A percentile compares a stretch with the other conserved stretches of the same genome.
These are phyloP conservation scores for Nephrotoma guestfalica DNA, from an alignment of 2,888 invertebrate species.

Conservation along the genomic window DNA sequence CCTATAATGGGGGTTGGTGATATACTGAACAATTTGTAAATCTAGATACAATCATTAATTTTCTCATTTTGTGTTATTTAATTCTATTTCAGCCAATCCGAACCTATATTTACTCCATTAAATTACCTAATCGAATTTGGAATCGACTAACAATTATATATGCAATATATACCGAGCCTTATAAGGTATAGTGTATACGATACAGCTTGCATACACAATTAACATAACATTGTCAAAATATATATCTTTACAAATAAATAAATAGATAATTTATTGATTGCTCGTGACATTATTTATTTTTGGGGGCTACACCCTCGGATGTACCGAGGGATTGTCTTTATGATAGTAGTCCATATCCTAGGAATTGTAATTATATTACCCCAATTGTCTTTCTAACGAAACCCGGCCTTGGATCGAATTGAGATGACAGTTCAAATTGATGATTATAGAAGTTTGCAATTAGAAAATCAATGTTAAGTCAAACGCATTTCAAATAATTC, in stretches of 20 bases:
- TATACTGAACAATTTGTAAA: background rate
- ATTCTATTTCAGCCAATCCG: background rate
- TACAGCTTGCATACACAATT: background rate
- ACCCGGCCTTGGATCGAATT: too few relatives aligned
- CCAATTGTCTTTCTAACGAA: too few relatives aligned
- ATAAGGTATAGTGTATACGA: too few relatives aligned
- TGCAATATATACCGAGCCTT: background rate
- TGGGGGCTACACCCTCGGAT: too few relatives aligned
- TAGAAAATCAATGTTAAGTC: too few relatives aligned
- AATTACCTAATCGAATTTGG: background rate
- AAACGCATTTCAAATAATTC: too few relatives aligned
- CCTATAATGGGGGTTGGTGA: background rate
- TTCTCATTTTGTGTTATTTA: background rate
- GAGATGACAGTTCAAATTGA: too few relatives aligned
- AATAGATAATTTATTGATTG: background rate
- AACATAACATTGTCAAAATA: background rate
- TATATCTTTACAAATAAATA: background rate
- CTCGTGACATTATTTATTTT: too few relatives aligned
- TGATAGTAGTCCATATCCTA: too few relatives aligned
- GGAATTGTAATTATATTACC: too few relatives aligned
- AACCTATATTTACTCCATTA: background rate
- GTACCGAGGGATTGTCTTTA: too few relatives aligned
- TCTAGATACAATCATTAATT: background rate
- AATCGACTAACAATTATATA: background rate
- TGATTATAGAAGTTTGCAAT: too few relatives aligned